Base-by-base conservation (phyloP, 2,888 invertebrate genomes). In the Deilephila elpenor region DNA sequence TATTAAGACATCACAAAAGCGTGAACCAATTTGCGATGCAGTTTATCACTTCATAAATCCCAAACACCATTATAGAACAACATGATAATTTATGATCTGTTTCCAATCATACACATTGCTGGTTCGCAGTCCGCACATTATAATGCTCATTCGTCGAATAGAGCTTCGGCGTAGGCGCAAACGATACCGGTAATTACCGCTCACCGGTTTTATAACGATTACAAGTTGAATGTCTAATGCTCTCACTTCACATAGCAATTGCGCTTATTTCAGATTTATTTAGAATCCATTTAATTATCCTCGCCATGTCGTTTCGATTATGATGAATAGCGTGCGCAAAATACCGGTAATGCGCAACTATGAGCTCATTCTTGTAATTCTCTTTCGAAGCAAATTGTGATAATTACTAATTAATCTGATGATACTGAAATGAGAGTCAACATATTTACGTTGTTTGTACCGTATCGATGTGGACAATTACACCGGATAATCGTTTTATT, bases 211-310 rank as follows among this genome's bases (percentile, higher is more conserved):
- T 34, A 64, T 34, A 64, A 62, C 37, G 72, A 56, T 72, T 67
- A 72, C 37, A 72, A 64, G 56, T 37, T 56, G 56, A 44, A 71
- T 67, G 59, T 59, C n/a, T 72, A 73, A 71, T 74, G 44, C 70
- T 74, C 72, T 71, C 72, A 71, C 72, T 72, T 74, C 72, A 71
- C 59, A 62, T 59, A 70, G 29, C 72, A 73, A 74, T 73, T 74
- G 61, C 70, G 44, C 8, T 53, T 59, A 61, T 62, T 61, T 5
- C 11, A 73, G 44, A 71, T 71, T 73, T 73, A 73, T 62, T 71
- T 71, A 71, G 11, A 73, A 73, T 73, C 53, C 56, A 71, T 71
- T 11, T 32, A 32, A 62, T 71, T 72, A 56, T 59, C 56, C 34
- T 25, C 59, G 71, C 44, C 44, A 32, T 67, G 71, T 64, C 62